Base-by-base conservation (phyloP, 2,797 vertebrate genomes). In the Tenualosa ilisha region DNA sequence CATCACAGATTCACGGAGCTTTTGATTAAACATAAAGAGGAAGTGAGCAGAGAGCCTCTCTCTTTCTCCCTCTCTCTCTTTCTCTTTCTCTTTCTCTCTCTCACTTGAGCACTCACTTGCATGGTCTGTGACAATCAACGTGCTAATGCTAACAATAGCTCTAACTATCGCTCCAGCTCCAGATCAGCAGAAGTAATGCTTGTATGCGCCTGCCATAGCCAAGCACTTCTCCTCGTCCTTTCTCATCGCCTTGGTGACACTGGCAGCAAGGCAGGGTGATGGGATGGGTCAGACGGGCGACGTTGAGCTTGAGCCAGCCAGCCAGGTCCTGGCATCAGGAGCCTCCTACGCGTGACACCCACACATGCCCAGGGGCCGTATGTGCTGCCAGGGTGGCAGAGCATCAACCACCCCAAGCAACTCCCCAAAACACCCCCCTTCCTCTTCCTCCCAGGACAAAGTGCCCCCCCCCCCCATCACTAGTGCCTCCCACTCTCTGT, bases 1-100 rank as follows among this genome's bases (percentile, higher is more conserved):
- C 95, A 96, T 95, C 95, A 94, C 86, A 92, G 93, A 90, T 92
- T 94, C 92, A 89, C 91, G 90, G 91, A 91, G 90, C 93, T 95
- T 96, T 96, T 96, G 95, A 96, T 95, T 95, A 96, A 95, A 95
- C 93, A 95, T 96, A 94, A 95, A 95, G 94, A 94, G 93, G 93
- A 95, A 95, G 94, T 91, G 87, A 86, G 90, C 91, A 94, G 95
- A 95, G 94, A 95, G 95, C 95, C 65, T 22, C 65, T 26, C 49
- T 79, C 4, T 17, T 4, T 6, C 31, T 59, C 56, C 22, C 3
- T 6, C 56, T 59, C 8, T 17, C 22, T 56, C 24, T 37, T 24
- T 37, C 24, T 54, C 24, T 17, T 4, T 6, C 31, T 59, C 56
- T 59, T 3, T 6, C 56, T 59, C 8, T 17, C 22, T 56, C 24